Evolutionary conservation across 2,113 vertebrate genomes (phyloP).

Genomic region (Craseonycteris thonglongyai): DNA sequence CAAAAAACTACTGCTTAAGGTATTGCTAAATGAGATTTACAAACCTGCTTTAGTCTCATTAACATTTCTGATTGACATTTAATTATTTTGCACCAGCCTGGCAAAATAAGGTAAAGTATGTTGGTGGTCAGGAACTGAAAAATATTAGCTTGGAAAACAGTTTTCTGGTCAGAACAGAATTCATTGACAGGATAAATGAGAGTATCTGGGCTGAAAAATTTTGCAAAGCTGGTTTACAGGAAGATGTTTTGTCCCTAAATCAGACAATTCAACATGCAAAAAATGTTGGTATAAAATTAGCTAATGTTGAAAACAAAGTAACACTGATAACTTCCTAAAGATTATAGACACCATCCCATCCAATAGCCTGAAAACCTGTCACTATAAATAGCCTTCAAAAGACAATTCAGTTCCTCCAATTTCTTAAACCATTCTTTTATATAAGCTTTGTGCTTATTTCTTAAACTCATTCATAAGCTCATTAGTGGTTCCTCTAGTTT

Average conservation of each 20-base stretch:
- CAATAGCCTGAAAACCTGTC: background rate
- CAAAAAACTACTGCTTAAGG: conserved; percentile 30
- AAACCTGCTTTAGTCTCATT: conserved; percentile 48
- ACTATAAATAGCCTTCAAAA: background rate
- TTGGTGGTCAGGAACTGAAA: background rate
- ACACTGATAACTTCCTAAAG: background rate
- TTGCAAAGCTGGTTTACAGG: conserved; percentile 75
- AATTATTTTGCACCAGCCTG: conserved; percentile 67
- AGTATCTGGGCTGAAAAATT: conserved; percentile 51
- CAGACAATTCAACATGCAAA: conserved; percentile 62
- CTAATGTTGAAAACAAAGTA: conserved; percentile 11
- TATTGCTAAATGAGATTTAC: conserved; percentile 52
- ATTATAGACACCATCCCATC: background rate
- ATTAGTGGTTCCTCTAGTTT: conserved; percentile 1
- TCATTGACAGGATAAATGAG: background rate
- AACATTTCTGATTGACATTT: conserved; percentile 64
- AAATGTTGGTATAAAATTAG: conserved; percentile 20
- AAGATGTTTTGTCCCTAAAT: conserved; percentile 52
- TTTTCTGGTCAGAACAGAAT: conserved; percentile 47
- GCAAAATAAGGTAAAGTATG: conserved; percentile 58
- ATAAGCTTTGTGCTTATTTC: background rate
- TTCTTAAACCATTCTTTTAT: background rate
- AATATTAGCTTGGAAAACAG: conserved; percentile 19
- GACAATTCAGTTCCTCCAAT: background rate
- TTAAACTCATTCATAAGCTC: background rate